Evolutionary conservation across 2,113 vertebrate genomes (phyloP).

Genomic region (Cyanistes caeruleus): DNA sequence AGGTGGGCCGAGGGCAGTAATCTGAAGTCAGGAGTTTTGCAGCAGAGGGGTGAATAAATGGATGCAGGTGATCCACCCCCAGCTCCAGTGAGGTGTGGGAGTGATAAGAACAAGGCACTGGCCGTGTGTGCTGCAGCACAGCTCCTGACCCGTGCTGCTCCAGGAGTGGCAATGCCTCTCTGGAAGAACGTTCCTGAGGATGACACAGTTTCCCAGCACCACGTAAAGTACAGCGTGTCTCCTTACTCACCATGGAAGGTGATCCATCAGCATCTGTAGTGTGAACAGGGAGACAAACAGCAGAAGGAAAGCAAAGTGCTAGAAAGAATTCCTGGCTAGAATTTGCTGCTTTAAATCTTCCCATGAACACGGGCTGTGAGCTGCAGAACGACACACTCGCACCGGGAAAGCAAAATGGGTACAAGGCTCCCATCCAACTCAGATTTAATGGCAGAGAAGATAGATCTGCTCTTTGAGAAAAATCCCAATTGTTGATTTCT

Average conservation of each 20-base stretch:
- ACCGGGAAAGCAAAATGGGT: background rate
- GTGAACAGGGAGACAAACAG: constrained; percentile 11
- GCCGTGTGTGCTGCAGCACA: background rate
- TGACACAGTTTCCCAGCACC: background rate
- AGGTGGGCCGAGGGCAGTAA: background rate
- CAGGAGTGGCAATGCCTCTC: background rate
- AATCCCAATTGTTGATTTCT: constrained; percentile 53
- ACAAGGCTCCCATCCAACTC: constrained; percentile 25
- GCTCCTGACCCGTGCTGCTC: background rate
- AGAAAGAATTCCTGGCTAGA: constrained; percentile 40
- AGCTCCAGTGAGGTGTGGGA: fast-evolving
- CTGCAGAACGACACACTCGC: background rate
- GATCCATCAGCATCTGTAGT: constrained; percentile 30
- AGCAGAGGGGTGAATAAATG: background rate
- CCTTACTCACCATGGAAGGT: background rate
- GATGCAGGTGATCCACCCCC: background rate
- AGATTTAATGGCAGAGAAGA: constrained; percentile 36
- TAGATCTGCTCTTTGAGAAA: constrained; percentile 8
- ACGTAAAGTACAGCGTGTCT: background rate
- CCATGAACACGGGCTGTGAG: background rate
- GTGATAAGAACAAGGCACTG: background rate
- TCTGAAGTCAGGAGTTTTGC: background rate
- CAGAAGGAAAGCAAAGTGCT: constrained; percentile 48
- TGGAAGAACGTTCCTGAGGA: background rate
- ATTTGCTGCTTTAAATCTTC: background rate